Evolutionary conservation across 2,888 invertebrate species (phyloP).

Genomic region (Monoplex corrugatus): DNA sequence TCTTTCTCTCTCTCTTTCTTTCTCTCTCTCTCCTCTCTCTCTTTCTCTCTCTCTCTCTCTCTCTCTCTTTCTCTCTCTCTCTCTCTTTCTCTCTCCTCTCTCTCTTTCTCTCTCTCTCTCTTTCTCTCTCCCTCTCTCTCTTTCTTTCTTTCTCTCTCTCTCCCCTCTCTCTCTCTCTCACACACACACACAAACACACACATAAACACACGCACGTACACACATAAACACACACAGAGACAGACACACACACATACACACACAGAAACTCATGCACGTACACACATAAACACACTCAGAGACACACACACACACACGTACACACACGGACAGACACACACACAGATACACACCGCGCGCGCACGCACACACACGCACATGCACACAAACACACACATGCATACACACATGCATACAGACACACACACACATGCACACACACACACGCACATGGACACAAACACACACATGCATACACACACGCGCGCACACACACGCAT

Average conservation of each 20-base stretch:
- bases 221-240: neutral
- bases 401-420: too few species aligned
- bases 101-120: neutral
- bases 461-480: neutral
- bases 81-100: neutral
- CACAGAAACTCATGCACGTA: constrained; percentile 9
- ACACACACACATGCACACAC: neutral
- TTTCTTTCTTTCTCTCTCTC: neutral
- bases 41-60: constrained; percentile 2
- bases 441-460: neutral
- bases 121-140: neutral
- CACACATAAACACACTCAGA: constrained; percentile 2
- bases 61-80: constrained; percentile 8
- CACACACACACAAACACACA: neutral
- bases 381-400: too few species aligned
- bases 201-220: neutral
- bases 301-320: neutral
- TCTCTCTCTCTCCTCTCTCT: neutral
- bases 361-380: too few species aligned
- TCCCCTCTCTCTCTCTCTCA: too few species aligned
- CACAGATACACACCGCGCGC: too few species aligned
- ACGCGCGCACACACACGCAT: constrained; percentile 22
- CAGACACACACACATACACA: neutral
- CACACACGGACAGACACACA: neutral
- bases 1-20: too few species aligned